Evolutionary conservation across 1,140 invertebrate genomes (phyloP), one percentile per base, ranked within the genome.

Genomic region (Ceratosolen fusciceps): DNA sequence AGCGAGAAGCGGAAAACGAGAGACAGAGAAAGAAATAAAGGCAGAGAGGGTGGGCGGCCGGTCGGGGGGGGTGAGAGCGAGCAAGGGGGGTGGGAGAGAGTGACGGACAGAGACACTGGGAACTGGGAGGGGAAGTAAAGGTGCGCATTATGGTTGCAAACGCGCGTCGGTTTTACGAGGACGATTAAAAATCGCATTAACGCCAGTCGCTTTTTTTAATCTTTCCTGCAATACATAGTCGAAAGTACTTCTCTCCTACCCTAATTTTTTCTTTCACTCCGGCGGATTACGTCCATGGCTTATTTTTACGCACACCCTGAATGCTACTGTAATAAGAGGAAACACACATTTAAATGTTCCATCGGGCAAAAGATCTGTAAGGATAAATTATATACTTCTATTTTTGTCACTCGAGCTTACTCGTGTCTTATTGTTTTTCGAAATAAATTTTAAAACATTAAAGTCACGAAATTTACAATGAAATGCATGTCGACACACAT

Each of bases 161-260:
- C 19, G 37, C 39, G 49, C 49, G 49, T 52, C 60, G 73, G 77
- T 39, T 82, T 80, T 82, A 82, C 74, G 77, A 82, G 70, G 52
- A 58, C 81, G 77, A 82, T 82, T 82, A 82, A 82, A 82, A 82
- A 73, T 76, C 72, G 58, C 74, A 81, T 80, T 81, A 81, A 81
- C 74, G 80, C 65, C 74, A 26, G 47, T 71, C 29, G 14, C 26
- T 39, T 52, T 71, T 71, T 71, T 71, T 71, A 52, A 52, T 52
- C 47, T 71, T 54, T 39, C 54, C 24, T 43, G 60, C 26, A 52
- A 65, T 37, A 43, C 56, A 58, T 24, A 31, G 47, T 31, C 49
- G 3, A 24, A 74, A 5, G 24, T 24, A 2, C 19, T 14, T 31
- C 31, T 9, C 31, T 62, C 31, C 49, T 52, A 52, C 19, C 49